Evolutionary conservation across 2,797 vertebrate genomes (phyloP), one percentile per base, ranked within the genome.

Genomic region (Sebastes cheni): DNA sequence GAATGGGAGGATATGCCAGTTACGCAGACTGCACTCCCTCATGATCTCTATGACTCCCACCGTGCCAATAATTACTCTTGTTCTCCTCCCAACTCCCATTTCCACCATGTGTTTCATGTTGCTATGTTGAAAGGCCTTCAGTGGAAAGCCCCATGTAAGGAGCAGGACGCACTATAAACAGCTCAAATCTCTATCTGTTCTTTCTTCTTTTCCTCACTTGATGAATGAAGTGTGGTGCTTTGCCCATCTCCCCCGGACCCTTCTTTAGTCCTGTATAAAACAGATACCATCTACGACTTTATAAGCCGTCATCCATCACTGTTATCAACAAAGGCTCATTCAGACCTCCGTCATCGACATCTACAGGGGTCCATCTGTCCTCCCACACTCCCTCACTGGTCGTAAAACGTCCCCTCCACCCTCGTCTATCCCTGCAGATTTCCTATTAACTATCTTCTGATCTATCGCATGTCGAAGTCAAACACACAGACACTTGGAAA

Each of bases 271-370:
- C 62, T 36, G 65, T 9, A 67, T 83, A 77, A 79, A 88, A 50
- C 82, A 77, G 92, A 92, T 91, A 77, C 30, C 32, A 91, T 92
- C 90, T 89, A 69, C 18, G 4, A 27, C 83, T 85, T 54, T 42
- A 39, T 61, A 58, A 73, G 56, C 52, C 81, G 74, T 85, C 89
- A 72, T 91, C 81, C 82, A 80, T 93, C 89, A 85, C 69, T 34
- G 36, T 79, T 90, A 92, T 92, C 89, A 89, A 90, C 86, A 92
- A 90, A 91, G 80, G 39, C 78, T 61, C 39, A 58, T 86, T 89
- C 67, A 77, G 80, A 77, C 86, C 85, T 83, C 73, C 55, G 83
- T 81, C 75, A 75, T 27, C 3, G 66, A 82, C 65, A 65, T 88
- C 79, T 68, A 68, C 69, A 72, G 67, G 76, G 79, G 73, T 88